Evolutionary conservation across 2,797 vertebrate genomes (phyloP), one percentile per base, ranked within the genome.

Genomic region (Squalus acanthias): DNA sequence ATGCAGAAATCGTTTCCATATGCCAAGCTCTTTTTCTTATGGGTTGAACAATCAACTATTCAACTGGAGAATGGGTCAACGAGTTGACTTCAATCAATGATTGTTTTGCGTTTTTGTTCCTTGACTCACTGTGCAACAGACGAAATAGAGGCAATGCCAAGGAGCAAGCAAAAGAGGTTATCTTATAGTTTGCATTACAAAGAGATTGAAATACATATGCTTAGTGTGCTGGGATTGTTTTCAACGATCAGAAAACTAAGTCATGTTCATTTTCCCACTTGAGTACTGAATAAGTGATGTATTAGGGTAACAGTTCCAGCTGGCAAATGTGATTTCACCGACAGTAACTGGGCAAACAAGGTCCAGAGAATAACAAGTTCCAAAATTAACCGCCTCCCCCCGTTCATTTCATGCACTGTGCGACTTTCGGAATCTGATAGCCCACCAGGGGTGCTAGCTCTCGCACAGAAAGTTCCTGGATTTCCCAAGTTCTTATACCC

Each of bases 1-100:
- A 95, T 95, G 93, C 93, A 95, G 93, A 95, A 95, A 95, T 95
- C 69, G 93, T 50, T 70, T 95, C 93, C 93, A 95, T 72, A 95
- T 69, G 39, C 93, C 93, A 70, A 95, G 46, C 53, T 95, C 39
- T 67, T 94, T 39, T 70, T 69, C n/a, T 94, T 95, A 63, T 93
- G 67, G 12, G 67, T 72, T 95, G 39, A 72, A 95, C 24, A 95
- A 95, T 50, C 65, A 72, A 53, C 93, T 50, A 72, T 72, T 95
- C 65, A 95, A 72, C 67, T 95, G 67, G 67, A 70, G 67, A 70
- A 22, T 26, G 65, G 65, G 67, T 94, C 67, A 69, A 70, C 92
- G 13, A 69, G n/a, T 69, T 94, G 63, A 70, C 93, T 72, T 72
- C 93, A 95, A 95, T 95, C 39, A 70, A 72, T 50, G n/a, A 70